phyloP scores from a whole-genome alignment of 2,888 invertebrate species.

The Tetragonula carbonaria region DNA sequence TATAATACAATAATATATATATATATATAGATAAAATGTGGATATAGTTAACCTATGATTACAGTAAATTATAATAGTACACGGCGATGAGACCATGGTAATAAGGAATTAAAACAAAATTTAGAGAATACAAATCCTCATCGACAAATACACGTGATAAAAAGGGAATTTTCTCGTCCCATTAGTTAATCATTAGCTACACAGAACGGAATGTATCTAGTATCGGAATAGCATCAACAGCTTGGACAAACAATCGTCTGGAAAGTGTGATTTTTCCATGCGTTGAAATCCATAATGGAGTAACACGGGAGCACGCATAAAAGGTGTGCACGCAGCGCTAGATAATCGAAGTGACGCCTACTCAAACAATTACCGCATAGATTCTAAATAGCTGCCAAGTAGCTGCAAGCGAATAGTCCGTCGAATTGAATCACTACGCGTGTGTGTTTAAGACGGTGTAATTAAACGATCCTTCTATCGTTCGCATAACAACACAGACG shows the following conservation, averaged over 20 bases:
- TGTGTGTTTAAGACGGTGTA: background rate
- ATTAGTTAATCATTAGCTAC: background rate
- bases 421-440: background rate
- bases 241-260: background rate
- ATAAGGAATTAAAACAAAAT: background rate
- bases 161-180: background rate
- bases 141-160: background rate
- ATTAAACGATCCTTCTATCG: slow-evolving; percentile 9
- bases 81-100: background rate
- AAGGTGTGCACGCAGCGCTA: background rate
- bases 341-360: slow-evolving; percentile 11
- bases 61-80: too few species aligned
- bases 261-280: background rate
- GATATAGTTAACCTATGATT: too few species aligned
- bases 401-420: background rate
- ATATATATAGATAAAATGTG: too few species aligned
- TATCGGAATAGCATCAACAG: background rate
- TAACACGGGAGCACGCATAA: background rate
- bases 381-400: slow-evolving; percentile 18
- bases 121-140: background rate
- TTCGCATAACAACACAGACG: background rate
- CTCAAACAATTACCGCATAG: background rate
- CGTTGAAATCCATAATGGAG: background rate
- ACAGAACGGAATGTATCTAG: background rate
- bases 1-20: too few species aligned